A percentile compares a stretch with the other conserved stretches of the same genome.
Evolutionary conservation across 2,797 vertebrate species (phyloP).

Genomic region (Aplochiton taeniatus): DNA sequence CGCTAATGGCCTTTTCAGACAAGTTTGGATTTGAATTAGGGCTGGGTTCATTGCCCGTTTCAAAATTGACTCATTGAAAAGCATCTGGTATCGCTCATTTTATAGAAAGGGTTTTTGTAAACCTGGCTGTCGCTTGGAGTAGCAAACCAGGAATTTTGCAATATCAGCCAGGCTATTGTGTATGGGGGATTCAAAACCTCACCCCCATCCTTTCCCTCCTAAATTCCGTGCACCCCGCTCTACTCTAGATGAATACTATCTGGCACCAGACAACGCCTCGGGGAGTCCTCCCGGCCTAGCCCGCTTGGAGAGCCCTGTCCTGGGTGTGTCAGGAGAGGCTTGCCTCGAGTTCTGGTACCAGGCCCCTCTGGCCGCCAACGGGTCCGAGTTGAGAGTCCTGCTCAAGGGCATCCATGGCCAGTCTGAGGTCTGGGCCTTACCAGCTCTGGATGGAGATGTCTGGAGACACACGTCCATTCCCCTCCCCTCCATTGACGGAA

Average conservation of each 20-base stretch:
- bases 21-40: no score
- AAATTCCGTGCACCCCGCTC: no score
- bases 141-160: no score
- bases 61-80: constrained; percentile 2
- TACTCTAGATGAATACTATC: constrained; percentile 60
- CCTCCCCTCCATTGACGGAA: constrained; percentile 47
- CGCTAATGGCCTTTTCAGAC: no score
- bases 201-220: constrained; percentile 4
- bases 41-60: not conserved
- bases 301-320: constrained; percentile 69
- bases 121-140: no score
- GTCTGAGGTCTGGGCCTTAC: constrained; percentile 71
- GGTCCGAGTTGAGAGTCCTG: constrained; percentile 67
- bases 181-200: no score
- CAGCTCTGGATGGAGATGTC: constrained; percentile 45
- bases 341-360: constrained; percentile 89
- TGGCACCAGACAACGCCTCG: constrained; percentile 63
- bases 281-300: constrained; percentile 55
- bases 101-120: no score
- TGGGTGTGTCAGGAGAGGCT: constrained; percentile 60
- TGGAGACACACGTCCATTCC: constrained; percentile 78
- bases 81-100: not conserved
- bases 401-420: constrained; percentile 56
- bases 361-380: constrained; percentile 61
- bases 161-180: no score